Base-by-base conservation (phyloP, 2,888 invertebrate genomes). In the Phalangium opilio region DNA sequence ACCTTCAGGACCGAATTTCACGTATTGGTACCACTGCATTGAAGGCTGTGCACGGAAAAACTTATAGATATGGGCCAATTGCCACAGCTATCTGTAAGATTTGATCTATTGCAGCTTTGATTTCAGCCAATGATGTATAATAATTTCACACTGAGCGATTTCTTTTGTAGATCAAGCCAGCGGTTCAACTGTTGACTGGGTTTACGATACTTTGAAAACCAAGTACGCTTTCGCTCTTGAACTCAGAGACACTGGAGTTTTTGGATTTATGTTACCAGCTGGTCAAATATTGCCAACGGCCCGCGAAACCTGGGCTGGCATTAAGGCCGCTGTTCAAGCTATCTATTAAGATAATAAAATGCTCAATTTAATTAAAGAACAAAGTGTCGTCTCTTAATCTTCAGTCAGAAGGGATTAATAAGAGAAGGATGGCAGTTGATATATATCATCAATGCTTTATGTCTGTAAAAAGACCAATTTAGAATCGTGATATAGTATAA, bases 121-220 rank as follows among this genome's bases (percentile, higher is more conserved):
- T 15, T 17, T 12, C 12, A 5, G 14, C 5, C 12, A 36, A 17
- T 10, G 8, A 15, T 14, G 5, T 12, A 17, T 1, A 10, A 36
- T 2, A 17, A 36, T 36, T 12, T 36, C 7, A 15, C 38, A 36
- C 8, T 15, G 14, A 36, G 12, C 7, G 8, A 36, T 10, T 10
- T 14, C 38, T 36, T 36, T 49, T 50, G 1, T 33, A 56, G 56
- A 56, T 44, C 41, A 48, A 4, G 55, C 56, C 3, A 51, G 45
- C 10, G 56, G 56, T 14, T 47, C 49, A 17, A 49, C 49, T 2
- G 44, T 44, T 14, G 56, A 56, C 17, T 56, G 56, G 56, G 54
- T 48, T 1, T 49, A 55, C 36, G 45, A 39, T n/a, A 43, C 39
- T 1, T 14, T 48, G 7, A 36, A 47, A 10, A 48, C 44, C 3